Base-by-base conservation (phyloP, 2,888 invertebrate genomes). In the Cryptophagus acutangulus region DNA sequence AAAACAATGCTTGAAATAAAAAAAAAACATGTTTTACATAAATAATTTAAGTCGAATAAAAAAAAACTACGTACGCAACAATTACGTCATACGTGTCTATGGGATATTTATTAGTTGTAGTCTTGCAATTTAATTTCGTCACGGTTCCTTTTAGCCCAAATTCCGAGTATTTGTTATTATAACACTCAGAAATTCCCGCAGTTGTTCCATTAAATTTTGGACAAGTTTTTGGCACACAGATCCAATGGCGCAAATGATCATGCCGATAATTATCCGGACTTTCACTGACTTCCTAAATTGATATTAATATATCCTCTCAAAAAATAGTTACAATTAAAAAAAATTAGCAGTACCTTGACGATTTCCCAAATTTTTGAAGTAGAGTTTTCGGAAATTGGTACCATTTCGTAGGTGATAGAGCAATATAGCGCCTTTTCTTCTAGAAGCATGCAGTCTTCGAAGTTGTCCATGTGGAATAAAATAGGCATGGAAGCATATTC, bases 391-490 rank as follows among this genome's bases (percentile, higher is more conserved):
- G 13, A 4, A 3, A 40, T 3, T 5, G 45, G 45, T 14, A 33
- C 13, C 18, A 45, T 29, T 29, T 39, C 25, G 30, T 40, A 46
- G 14, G 41, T 40, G 16, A 52, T 33, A 2, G 43, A 37, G 20
- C 55, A 55, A 36, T 47, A 55, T 8, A 48, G 31, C 5, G 46
- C 41, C 12, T 45, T 28, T n/a, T 26, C 4, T 25, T 45, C 40
- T 10, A 43, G 17, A n/a, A 49, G 16, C 52, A 54, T 52, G 20
- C 55, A 55, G 2, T 36, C 33, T 24, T 55, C 54, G 31, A 49
- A 55, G 44, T 54, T 34, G 29, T 55, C 55, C 8, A 47, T 33
- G 5, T 44, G 33, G 33, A 55, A 55, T 4, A 55, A 33, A 5
- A 33, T 24, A 15, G 55, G 55, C 39, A 54, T 47, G 10, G 12